These are phyloP conservation scores for Euproctis similis DNA, from an alignment of 2,888 invertebrate species.

Conservation along the genomic window DNA sequence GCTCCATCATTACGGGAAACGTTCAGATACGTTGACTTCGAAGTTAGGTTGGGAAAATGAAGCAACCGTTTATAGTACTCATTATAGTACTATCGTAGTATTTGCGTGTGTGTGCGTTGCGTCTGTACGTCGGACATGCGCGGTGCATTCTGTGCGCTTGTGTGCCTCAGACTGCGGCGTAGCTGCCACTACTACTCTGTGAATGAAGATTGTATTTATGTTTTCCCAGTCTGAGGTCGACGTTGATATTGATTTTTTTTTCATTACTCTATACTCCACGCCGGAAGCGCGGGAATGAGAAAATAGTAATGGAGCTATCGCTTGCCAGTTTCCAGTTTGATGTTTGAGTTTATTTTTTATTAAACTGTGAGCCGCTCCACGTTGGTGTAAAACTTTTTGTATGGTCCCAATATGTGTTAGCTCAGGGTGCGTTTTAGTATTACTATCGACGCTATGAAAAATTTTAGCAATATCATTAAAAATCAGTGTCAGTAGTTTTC, in stretches of 20 bases:
- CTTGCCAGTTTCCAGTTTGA: slow-evolving; percentile 22
- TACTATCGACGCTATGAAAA: background rate
- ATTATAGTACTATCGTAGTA: slow-evolving; percentile 65
- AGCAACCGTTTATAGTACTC: slow-evolving; percentile 68
- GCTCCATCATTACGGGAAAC: too few species aligned
- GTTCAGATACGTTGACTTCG: slow-evolving; percentile 38
- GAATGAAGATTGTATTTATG: slow-evolving; percentile 51
- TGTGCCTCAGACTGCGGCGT: slow-evolving; percentile 34
- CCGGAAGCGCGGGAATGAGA: slow-evolving; percentile 23
- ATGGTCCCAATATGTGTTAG: background rate
- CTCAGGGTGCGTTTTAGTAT: too few species aligned
- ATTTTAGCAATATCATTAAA: too few species aligned
- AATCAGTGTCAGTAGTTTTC: too few species aligned
- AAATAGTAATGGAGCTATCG: slow-evolving; percentile 30
- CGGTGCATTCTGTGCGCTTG: slow-evolving; percentile 32
- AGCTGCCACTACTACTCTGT: slow-evolving; percentile 45
- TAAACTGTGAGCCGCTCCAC: slow-evolving; percentile 6
- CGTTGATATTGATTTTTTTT: slow-evolving; percentile 52
- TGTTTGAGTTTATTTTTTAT: slow-evolving; percentile 17
- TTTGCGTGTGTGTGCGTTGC: slow-evolving; percentile 35
- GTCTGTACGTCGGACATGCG: slow-evolving; percentile 18
- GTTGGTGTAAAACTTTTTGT: background rate
- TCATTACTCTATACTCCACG: slow-evolving; percentile 26
- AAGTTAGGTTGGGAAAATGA: slow-evolving; percentile 63
- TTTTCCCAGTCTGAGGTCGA: slow-evolving; percentile 40